Evolutionary conservation across 2,797 vertebrate species (phyloP), one percentile per base, ranked within the genome.

Genomic region (Dryobates pubescens): DNA sequence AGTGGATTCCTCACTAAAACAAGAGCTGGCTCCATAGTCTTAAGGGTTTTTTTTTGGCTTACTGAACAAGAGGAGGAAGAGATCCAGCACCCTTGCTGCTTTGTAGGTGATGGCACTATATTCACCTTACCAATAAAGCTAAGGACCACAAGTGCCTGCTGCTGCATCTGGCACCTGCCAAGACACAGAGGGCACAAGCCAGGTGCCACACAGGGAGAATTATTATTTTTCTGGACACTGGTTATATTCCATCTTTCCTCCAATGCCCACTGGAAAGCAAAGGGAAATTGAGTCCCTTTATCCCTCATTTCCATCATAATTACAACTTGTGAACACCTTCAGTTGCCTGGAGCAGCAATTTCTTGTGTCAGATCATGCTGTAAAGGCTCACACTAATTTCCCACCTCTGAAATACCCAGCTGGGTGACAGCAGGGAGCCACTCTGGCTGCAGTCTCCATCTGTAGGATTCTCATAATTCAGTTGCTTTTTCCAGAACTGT

Each of bases 151-250:
- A 63, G 47, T 17, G 6, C 11, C 32, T 54, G 32, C n/a, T 79
- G 61, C 64, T 62, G 53, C 3, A 0, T 7, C 2, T 0, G 53
- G 41, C 30, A 65, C 30, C 45, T 0, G 0, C 43, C 1, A 10
- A 86, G 71, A 69, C 38, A 56, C 16, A 67, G 19, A 74, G 24
- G 12, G 23, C 65, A 87, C 23, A 34, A 72, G 32, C 2, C 59
- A 41, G 10, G n/a, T 13, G 30, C 38, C 9, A 34, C 41, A 67
- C 5, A 38, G 34, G 23, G 19, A 68, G n/a, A 41, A 57, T n/a
- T 4, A 68, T 5, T 41, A 3, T 34, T 83, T 65, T 81, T 61
- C 43, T 75, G 4, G 3, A 14, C n/a, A 26, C 0, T 54, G 56
- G 19, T 65, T 82, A 61, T 22, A 23, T n/a, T 76, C 30, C 64